A percentile compares a stretch with the other conserved stretches of the same genome.
phyloP scores from a whole-genome alignment of 2,888 invertebrate species.

The Agapostemon virescens region DNA sequence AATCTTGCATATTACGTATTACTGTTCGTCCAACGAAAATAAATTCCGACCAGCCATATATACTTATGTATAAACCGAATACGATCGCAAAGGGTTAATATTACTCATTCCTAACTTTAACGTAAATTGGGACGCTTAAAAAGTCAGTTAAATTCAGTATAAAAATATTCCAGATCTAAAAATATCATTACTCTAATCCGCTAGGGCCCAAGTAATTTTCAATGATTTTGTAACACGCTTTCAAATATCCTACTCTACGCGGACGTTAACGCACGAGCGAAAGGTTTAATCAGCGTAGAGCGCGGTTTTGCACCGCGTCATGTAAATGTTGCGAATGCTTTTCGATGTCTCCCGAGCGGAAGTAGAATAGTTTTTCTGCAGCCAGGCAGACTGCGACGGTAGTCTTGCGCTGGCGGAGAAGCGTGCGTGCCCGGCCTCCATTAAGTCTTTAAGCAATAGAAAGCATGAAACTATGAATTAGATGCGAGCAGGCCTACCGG shows the following conservation, averaged over 20 bases:
- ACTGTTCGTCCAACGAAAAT: no score
- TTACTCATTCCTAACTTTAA: no score
- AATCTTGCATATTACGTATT: no score
- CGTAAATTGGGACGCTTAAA: no score
- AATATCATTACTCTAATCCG: not conserved
- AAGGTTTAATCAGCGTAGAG: not conserved
- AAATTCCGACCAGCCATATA: no score
- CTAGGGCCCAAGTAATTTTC: not conserved
- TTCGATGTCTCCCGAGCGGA: constrained; percentile 47
- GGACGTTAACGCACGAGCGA: constrained; percentile 2
- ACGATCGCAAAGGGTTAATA: no score
- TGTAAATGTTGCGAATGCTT: constrained; percentile 45
- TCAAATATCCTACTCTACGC: not conserved
- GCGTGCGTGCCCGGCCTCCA: constrained; percentile 58
- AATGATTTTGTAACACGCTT: not conserved
- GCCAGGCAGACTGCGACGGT: constrained; percentile 3
- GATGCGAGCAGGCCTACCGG: constrained; percentile 48
- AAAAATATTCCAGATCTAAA: not conserved
- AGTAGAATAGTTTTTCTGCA: constrained; percentile 52
- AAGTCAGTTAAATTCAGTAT: no score
- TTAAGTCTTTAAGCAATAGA: constrained; percentile 66
- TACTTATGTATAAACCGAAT: no score
- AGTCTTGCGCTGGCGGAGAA: not conserved
- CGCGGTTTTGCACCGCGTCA: not conserved
- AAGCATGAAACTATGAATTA: constrained; percentile 68